Conservation (phyloP, 1,140 invertebrate genomes). For the Chrysopa pallens region DNA sequence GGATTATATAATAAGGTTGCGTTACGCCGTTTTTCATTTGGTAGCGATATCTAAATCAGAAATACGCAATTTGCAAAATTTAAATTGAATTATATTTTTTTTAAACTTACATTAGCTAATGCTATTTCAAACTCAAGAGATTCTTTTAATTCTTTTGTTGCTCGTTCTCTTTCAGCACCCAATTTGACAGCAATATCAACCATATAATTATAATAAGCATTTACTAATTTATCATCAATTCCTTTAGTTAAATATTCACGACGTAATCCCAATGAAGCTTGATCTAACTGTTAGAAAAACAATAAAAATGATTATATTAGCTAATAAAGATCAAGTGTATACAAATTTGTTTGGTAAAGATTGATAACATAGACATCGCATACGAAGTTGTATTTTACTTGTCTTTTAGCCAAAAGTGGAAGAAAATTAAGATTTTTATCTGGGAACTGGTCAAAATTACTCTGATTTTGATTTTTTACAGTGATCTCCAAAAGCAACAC, state of each 20-base stretch:
- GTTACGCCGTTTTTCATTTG: slow-evolving; percentile 78
- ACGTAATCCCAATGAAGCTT: slow-evolving; percentile 71
- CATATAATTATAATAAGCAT: slow-evolving; percentile 67
- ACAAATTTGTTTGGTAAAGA: too few relatives aligned
- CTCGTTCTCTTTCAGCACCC: slow-evolving; percentile 55
- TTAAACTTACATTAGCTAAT: slow-evolving; percentile 69
- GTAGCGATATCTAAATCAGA: slow-evolving; percentile 58
- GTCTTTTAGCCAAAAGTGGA: too few relatives aligned
- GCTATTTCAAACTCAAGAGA: slow-evolving; percentile 83
- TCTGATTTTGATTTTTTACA: too few relatives aligned
- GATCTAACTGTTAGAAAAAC: slow-evolving; percentile 54
- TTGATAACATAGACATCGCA: too few relatives aligned
- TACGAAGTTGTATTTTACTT: too few relatives aligned
- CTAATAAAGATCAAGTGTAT: too few relatives aligned
- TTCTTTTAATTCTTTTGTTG: slow-evolving; percentile 54
- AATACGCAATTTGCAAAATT: not conserved
- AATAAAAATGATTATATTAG: not conserved
- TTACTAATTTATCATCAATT: slow-evolving; percentile 55
- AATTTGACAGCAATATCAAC: slow-evolving; percentile 74
- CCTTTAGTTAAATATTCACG: slow-evolving; percentile 81
- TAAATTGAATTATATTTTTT: not conserved
- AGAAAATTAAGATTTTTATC: too few relatives aligned
- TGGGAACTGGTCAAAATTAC: too few relatives aligned
- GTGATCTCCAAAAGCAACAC: too few relatives aligned
- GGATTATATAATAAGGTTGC: slow-evolving; percentile 82